Conservation (phyloP, 1,140 invertebrate genomes). For the Vanessa atalanta region DNA sequence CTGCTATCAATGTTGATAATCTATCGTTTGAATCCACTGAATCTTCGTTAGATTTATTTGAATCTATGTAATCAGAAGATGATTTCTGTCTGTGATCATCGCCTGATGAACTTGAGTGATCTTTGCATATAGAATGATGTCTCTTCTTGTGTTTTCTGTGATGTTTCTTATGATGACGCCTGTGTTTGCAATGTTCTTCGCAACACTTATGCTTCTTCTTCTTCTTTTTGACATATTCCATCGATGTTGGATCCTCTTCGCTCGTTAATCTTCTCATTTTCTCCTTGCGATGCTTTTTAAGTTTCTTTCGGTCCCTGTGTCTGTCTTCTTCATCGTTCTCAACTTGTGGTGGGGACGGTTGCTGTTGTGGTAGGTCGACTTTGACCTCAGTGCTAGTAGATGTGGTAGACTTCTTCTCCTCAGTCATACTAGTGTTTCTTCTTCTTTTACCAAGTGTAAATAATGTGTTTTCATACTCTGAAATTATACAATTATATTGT, state of each 20-base stretch:
- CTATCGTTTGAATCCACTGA: slow-evolving; percentile 71
- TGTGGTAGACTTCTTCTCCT: slow-evolving; percentile 77
- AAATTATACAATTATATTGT: slow-evolving; percentile 22
- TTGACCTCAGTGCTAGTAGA: slow-evolving; percentile 44
- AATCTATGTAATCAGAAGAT: slow-evolving; percentile 69
- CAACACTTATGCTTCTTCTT: slow-evolving; percentile 87
- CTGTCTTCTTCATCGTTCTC: slow-evolving; percentile 57
- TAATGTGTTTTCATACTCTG: slow-evolving; percentile 89
- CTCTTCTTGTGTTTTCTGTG: slow-evolving; percentile 89
- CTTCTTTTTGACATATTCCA: slow-evolving; percentile 82
- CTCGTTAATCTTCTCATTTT: slow-evolving; percentile 82
- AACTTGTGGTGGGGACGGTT: slow-evolving; percentile 42
- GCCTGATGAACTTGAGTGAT: slow-evolving; percentile 91
- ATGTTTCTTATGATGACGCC: slow-evolving; percentile 86
- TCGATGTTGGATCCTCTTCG: slow-evolving; percentile 67
- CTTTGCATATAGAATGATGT: slow-evolving; percentile 90
- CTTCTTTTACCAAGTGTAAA: slow-evolving; percentile 88
- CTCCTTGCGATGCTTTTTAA: slow-evolving; percentile 87
- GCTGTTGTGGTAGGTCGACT: slow-evolving; percentile 37
- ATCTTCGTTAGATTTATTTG: slow-evolving; percentile 73
- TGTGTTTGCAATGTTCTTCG: slow-evolving; percentile 87
- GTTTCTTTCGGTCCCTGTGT: slow-evolving; percentile 84
- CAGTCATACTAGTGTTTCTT: slow-evolving; percentile 84
- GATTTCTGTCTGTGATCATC: slow-evolving; percentile 86
- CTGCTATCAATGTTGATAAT: slow-evolving; percentile 69